A percentile compares a stretch with the other conserved stretches of the same genome.
phyloP scores from a whole-genome alignment of 2,888 invertebrate species.

The Aphrophora alni region DNA sequence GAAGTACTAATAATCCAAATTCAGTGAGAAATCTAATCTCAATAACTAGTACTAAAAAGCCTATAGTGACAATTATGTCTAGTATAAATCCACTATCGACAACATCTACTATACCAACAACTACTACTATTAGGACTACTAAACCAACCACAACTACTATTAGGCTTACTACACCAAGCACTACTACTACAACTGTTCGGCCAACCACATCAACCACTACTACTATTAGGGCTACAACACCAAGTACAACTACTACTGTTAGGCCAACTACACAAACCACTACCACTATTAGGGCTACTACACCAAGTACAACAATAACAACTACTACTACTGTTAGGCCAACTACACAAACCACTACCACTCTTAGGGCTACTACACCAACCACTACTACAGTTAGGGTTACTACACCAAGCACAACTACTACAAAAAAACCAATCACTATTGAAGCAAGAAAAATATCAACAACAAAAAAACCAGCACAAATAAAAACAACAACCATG shows the following conservation, averaged over 20 bases:
- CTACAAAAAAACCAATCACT: slow-evolving; percentile 31
- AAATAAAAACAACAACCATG: slow-evolving; percentile 49
- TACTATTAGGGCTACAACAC: slow-evolving; percentile 12
- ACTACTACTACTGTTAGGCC: slow-evolving; percentile 20
- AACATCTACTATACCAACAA: slow-evolving; percentile 48
- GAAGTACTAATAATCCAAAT: slow-evolving; percentile 42
- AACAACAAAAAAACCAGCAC: slow-evolving; percentile 45
- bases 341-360: slow-evolving; percentile 44
- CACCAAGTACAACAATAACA: background rate
- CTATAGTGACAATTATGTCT: slow-evolving; percentile 51
- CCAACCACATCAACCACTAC: slow-evolving; percentile 23
- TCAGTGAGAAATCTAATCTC: slow-evolving; percentile 22
- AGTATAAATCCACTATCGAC: slow-evolving; percentile 42
- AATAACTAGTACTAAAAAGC: slow-evolving; percentile 30
- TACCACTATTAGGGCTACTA: slow-evolving; percentile 20
- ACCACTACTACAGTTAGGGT: slow-evolving; percentile 55
- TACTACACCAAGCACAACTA: background rate
- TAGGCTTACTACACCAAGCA: background rate
- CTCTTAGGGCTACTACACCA: slow-evolving; percentile 53
- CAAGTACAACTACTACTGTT: slow-evolving; percentile 34
- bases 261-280: slow-evolving; percentile 11
- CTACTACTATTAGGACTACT: slow-evolving; percentile 58
- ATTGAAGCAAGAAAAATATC: slow-evolving; percentile 3
- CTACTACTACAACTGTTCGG: slow-evolving; percentile 3
- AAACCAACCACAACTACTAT: slow-evolving; percentile 47